Evolutionary conservation across 2,888 invertebrate species (phyloP).

Genomic region (Rapana venosa): DNA sequence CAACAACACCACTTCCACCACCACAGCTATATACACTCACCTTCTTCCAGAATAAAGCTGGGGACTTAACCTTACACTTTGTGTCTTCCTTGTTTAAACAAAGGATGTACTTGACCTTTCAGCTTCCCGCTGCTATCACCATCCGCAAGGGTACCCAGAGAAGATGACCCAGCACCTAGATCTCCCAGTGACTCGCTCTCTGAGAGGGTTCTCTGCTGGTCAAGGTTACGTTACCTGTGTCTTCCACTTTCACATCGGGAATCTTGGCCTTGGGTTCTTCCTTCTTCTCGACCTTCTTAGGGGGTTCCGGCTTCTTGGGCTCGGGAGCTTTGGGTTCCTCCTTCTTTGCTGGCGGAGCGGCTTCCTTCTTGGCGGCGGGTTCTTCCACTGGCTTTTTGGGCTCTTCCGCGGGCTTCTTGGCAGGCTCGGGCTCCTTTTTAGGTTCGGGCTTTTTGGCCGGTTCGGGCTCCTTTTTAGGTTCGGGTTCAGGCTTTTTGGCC

Average conservation of each 20-base stretch:
- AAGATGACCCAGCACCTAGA: too few relatives aligned
- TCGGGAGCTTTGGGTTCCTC: slow-evolving; percentile 15
- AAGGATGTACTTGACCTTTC: too few relatives aligned
- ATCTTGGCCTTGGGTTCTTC: slow-evolving; percentile 48
- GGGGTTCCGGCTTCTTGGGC: slow-evolving; percentile 11
- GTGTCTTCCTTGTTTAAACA: too few relatives aligned
- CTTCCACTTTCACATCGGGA: slow-evolving; percentile 52
- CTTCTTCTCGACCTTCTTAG: slow-evolving; percentile 22
- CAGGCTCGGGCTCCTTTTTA: slow-evolving; percentile 13
- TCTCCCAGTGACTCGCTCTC: too few relatives aligned
- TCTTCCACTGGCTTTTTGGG: not conserved
- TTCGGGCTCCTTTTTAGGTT: slow-evolving; percentile 12
- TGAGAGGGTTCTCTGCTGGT: too few relatives aligned
- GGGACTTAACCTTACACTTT: too few relatives aligned
- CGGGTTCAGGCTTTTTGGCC: not conserved
- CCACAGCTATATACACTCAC: too few relatives aligned
- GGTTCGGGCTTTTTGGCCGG: not conserved
- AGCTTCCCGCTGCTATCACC: too few relatives aligned
- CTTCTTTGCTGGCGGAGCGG: slow-evolving; percentile 30
- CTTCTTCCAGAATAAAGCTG: too few relatives aligned
- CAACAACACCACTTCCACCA: too few relatives aligned
- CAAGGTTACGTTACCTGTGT: slow-evolving; percentile 50
- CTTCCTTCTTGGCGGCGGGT: slow-evolving; percentile 22
- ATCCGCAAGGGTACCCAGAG: too few relatives aligned
- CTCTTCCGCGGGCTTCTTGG: not conserved